Evolutionary conservation across 2,888 invertebrate species (phyloP), one percentile per base, ranked within the genome.

Genomic region (Cybosia mesomella): DNA sequence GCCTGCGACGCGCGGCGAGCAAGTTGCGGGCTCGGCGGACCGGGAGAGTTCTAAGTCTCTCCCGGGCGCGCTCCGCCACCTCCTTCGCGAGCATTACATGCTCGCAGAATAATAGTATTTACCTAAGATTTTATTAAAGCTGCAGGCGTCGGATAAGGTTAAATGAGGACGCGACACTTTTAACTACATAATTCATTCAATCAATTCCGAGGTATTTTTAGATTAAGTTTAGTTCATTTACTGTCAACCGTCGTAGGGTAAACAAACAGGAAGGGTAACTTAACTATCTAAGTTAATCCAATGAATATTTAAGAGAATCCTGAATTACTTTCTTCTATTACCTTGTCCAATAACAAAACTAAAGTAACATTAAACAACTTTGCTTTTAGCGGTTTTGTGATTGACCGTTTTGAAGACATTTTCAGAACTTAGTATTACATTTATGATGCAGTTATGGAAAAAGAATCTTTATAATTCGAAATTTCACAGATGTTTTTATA

Each of bases 171-270:
- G 65, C 66, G 66, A 65, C 71, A 74, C 71, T 67, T 62, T 58
- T 58, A 64, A 77, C 69, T 68, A 71, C 61, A 62, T 77, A 74
- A 77, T 74, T 77, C 1, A 65, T 9, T 18, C n/a, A n/a, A n/a
- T 2, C n/a, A 49, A 49, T 18, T 49, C 65, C 34, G 54, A 28
- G 71, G 58, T 72, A 67, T 66, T 77, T 67, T 65, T 71, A 75
- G 66, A 49, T 49, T 49, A 49, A 18, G n/a, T 8, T 28, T 49
- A 49, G 49, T 49, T 49, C 49, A 49, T 49, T 49, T 1, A n/a
- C n/a, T 49, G 49, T 49, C 49, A 49, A 49, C 49, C 49, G n/a
- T 49, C 49, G 49, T 49, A 8, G n/a, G 1, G 49, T n/a, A n/a
- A 49, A 49, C 49, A 49, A 49, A 49, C n/a, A 18, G 18, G n/a